phyloP scores from a whole-genome alignment of 2,797 vertebrate species.

The Odontamblyopus rebecca region DNA sequence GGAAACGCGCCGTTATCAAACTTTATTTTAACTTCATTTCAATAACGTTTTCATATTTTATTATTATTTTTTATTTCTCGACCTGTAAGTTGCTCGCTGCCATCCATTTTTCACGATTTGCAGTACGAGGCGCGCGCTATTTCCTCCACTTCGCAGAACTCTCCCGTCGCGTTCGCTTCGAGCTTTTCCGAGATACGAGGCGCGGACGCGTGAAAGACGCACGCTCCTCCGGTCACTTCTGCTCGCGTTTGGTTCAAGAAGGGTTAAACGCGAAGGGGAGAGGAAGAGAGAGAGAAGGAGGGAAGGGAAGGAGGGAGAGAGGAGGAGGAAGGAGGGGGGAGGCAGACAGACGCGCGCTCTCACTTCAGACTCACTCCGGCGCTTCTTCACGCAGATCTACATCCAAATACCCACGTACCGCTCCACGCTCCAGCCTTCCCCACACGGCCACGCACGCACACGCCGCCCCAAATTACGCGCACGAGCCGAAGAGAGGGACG shows the following conservation, averaged over 20 bases:
- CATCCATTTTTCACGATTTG: not conserved
- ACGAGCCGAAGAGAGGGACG: slow-evolving; percentile 15
- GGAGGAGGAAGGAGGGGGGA: slow-evolving; percentile 1
- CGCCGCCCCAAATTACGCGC: not conserved
- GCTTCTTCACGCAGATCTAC: slow-evolving; percentile 47
- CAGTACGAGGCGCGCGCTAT: not conserved
- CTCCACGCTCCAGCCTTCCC: too few relatives aligned
- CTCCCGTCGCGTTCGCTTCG: not conserved
- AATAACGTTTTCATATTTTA: too few relatives aligned
- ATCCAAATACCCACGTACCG: slow-evolving; percentile 39
- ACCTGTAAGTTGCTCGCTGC: too few relatives aligned
- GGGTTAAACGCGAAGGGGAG: slow-evolving; percentile 40
- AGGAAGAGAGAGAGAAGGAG: not conserved
- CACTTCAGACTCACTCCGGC: slow-evolving; percentile 38
- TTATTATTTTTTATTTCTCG: too few relatives aligned
- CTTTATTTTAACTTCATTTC: too few relatives aligned
- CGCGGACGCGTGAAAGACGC: not conserved
- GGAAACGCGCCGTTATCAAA: too few relatives aligned
- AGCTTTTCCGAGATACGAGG: not conserved
- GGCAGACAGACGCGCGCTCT: not conserved
- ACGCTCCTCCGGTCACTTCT: slow-evolving; percentile 17
- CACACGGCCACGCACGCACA: slow-evolving; percentile 11
- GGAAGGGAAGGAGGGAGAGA: slow-evolving; percentile 19
- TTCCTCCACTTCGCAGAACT: not conserved
- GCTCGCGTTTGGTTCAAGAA: slow-evolving; percentile 30